Base-by-base conservation (phyloP, 2,888 invertebrate species). In the Choristoneura rosaceana region DNA sequence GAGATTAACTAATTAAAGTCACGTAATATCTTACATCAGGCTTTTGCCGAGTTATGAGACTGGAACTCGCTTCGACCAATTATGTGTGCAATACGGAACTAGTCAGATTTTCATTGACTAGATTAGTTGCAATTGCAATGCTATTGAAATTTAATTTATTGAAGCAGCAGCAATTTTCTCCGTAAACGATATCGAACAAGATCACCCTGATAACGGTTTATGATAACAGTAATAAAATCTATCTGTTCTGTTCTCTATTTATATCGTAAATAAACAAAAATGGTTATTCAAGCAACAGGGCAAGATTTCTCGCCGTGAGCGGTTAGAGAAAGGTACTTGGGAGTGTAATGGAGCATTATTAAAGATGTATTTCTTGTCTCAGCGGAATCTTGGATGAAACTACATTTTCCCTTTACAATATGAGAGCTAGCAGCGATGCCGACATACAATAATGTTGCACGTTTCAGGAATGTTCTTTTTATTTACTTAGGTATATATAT, bases 281-380 rank as follows among this genome's bases (percentile, higher is more conserved):
- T 50, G 60, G 38, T 62, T 45, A 64, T 43, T 55, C 34, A 70
- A 47, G 76, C 76, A 73, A 73, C 74, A 68, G 75, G 74, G 78
- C 77, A 75, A 82, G 82, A 83, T 86, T 86, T 85, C 83, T 84
- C 81, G 82, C 83, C 82, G 76, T 75, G 69, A 79, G 85, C 82
- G 75, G 74, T 74, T 43, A 75, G 80, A 78, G 83, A 83, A 86
- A 83, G 82, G 81, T 81, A 78, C 63, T 68, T 64, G 73, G 41
- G 41, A 43, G 38, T 80, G 81, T 84, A 81, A 81, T 82, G 76
- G 78, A 75, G 77, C 74, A 79, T 77, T 80, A 82, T 84, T 82
- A 78, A 82, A 81, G 81, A 76, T 71, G 66, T 68, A 71, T 71
- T 63, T 62, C 71, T 71, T 67, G 71, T 71, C 67, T 45, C 67